Evolutionary conservation across 2,888 invertebrate species (phyloP).

Genomic region (Clistopyga incitator): DNA sequence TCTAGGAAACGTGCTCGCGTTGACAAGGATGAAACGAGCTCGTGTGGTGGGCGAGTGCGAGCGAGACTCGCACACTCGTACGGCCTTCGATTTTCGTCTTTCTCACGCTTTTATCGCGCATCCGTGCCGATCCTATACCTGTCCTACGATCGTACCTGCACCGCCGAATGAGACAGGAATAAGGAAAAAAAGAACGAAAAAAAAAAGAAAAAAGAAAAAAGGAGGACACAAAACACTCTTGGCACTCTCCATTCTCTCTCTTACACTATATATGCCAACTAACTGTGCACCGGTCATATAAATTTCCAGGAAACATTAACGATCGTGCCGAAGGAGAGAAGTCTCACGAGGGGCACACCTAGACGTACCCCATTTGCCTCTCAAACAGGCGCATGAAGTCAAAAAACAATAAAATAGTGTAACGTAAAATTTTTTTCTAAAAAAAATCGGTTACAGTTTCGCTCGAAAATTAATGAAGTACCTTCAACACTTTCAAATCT

Average conservation of each 20-base stretch:
- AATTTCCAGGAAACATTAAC: constrained; percentile 65
- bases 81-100: constrained; percentile 68
- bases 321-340: constrained; percentile 42
- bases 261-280: constrained; percentile 35
- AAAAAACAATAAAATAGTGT: too few relatives aligned
- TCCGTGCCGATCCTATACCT: constrained; percentile 66
- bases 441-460: too few relatives aligned
- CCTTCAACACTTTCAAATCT: too few relatives aligned
- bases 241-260: constrained; percentile 56
- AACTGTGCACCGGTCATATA: constrained; percentile 51
- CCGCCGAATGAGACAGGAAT: constrained; percentile 15
- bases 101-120: constrained; percentile 71
- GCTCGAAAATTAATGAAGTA: too few relatives aligned
- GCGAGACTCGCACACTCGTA: constrained; percentile 15
- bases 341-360: constrained; percentile 9
- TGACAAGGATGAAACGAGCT: constrained; percentile 47
- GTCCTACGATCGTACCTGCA: constrained; percentile 50
- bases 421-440: too few relatives aligned
- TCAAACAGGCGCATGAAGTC: too few relatives aligned
- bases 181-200: constrained; percentile 7
- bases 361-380: too few relatives aligned
- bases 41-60: constrained; percentile 12
- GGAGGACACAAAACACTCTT: constrained; percentile 44
- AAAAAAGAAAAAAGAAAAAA: too few relatives aligned
- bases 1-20: constrained; percentile 59